Conservation (phyloP, 2,113 vertebrate genomes). For the Shinisaurus crocodilurus region DNA sequence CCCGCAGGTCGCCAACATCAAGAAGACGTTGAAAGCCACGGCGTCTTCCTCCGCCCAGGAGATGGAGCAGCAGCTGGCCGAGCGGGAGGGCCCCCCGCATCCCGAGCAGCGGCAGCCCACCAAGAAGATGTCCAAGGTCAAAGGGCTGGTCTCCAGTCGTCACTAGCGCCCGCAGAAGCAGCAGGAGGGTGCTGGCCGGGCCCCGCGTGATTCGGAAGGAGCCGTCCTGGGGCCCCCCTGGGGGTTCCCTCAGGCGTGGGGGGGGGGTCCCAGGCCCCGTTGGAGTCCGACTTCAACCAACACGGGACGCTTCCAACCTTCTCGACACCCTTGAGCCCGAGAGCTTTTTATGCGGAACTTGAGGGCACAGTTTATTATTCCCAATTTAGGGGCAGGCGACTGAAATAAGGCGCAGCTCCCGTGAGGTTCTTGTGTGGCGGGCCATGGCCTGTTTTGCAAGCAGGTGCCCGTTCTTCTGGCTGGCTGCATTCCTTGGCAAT, state of each 20-base stretch:
- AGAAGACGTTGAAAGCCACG: conserved; percentile 83
- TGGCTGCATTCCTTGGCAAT: not conserved
- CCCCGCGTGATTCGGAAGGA: conserved; percentile 58
- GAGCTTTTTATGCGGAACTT: conserved; percentile 35
- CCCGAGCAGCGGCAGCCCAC: conserved; percentile 82
- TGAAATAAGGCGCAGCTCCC: not conserved
- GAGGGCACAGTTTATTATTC: conserved; percentile 21
- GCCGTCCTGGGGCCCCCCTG: conserved; percentile 50
- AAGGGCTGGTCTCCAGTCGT: conserved; percentile 86
- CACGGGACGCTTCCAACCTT: conserved; percentile 57
- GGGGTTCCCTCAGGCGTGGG: conserved; percentile 3
- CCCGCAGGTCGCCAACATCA: conserved; percentile 83
- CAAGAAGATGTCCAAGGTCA: conserved; percentile 89
- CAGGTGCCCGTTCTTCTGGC: conserved; percentile 46
- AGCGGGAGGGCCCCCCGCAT: conserved; percentile 79
- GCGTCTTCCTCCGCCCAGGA: conserved; percentile 79
- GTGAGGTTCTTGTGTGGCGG: conserved; percentile 17
- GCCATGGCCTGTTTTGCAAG: conserved; percentile 51
- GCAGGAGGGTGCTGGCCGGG: conserved; percentile 62
- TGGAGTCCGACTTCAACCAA: conserved; percentile 50
- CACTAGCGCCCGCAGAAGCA: conserved; percentile 77
- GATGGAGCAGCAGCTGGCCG: conserved; percentile 81
- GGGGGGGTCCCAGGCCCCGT: conserved; percentile 43
- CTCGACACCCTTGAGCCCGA: not conserved
- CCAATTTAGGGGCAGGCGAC: not conserved